These are phyloP conservation scores for Lepetodrilus schrolli DNA, from an alignment of 2,888 invertebrate genomes.

Conservation along the genomic window DNA sequence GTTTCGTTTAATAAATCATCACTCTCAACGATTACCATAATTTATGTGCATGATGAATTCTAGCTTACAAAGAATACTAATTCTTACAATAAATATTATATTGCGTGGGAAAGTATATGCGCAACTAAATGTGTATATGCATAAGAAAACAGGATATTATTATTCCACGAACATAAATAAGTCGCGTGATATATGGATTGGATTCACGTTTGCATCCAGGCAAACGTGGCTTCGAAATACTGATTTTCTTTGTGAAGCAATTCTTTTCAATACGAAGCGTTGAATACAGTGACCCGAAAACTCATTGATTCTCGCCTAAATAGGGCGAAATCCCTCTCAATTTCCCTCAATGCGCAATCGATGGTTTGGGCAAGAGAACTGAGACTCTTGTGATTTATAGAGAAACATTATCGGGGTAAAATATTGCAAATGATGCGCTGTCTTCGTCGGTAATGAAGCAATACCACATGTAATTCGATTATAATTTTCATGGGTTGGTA, in stretches of 20 bases:
- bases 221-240: too few species aligned
- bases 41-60: too few species aligned
- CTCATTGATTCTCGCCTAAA: constrained; percentile 16
- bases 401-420: neutral
- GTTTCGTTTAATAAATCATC: too few species aligned
- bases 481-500: constrained; percentile 8
- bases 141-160: too few species aligned
- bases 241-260: constrained; percentile 17
- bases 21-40: too few species aligned
- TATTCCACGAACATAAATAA: too few species aligned
- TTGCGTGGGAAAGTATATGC: too few species aligned
- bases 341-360: constrained; percentile 17
- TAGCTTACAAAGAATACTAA: too few species aligned
- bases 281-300: constrained; percentile 25
- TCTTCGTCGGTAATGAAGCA: constrained; percentile 15
- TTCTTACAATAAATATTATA: too few species aligned
- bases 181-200: too few species aligned
- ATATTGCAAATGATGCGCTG: constrained; percentile 1
- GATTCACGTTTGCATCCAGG: too few species aligned
- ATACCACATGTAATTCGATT: constrained; percentile 18
- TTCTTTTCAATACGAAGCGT: neutral
- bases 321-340: constrained; percentile 17
- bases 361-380: constrained; percentile 2
- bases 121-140: too few species aligned
- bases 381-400: neutral